These are phyloP conservation scores for Clarias platycephalus DNA, from an alignment of 2,797 vertebrate genomes.

Conservation along the genomic window DNA sequence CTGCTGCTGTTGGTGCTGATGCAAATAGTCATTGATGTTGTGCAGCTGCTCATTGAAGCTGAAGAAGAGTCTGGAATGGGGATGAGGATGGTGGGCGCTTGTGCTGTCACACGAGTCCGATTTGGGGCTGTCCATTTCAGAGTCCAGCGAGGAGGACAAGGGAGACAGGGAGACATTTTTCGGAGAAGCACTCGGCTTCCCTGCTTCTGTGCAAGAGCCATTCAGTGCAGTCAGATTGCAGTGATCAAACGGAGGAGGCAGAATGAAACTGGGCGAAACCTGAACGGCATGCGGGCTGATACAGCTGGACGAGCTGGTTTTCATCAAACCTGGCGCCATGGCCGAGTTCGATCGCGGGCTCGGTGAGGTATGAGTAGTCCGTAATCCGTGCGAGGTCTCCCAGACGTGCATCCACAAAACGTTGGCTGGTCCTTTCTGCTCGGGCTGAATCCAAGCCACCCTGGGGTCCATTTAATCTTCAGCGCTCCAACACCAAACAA, in stretches of 20 bases:
- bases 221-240: slow-evolving; percentile 60
- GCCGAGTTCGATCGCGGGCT: slow-evolving; percentile 65
- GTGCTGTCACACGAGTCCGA: slow-evolving; percentile 65
- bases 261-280: slow-evolving; percentile 39
- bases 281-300: slow-evolving; percentile 53
- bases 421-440: slow-evolving; percentile 97
- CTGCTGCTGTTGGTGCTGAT: slow-evolving; percentile 38
- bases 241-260: slow-evolving; percentile 52
- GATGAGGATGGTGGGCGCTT: slow-evolving; percentile 39
- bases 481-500: slow-evolving; percentile 38
- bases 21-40: slow-evolving; percentile 68
- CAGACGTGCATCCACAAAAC: slow-evolving; percentile 97
- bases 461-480: slow-evolving; percentile 92
- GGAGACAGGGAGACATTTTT: slow-evolving; percentile 79
- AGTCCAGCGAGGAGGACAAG: slow-evolving; percentile 83
- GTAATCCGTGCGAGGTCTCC: slow-evolving; percentile 90
- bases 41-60: slow-evolving; percentile 56
- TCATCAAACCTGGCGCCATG: slow-evolving; percentile 60
- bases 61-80: slow-evolving; percentile 33
- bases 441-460: slow-evolving; percentile 96
- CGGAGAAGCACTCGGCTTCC: slow-evolving; percentile 69
- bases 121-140: slow-evolving; percentile 80
- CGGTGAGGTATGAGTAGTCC: slow-evolving; percentile 67
- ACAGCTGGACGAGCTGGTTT: slow-evolving; percentile 70
- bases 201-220: slow-evolving; percentile 65